Base-by-base conservation (phyloP, 2,113 vertebrate species). In the Larimichthys polyactis region DNA sequence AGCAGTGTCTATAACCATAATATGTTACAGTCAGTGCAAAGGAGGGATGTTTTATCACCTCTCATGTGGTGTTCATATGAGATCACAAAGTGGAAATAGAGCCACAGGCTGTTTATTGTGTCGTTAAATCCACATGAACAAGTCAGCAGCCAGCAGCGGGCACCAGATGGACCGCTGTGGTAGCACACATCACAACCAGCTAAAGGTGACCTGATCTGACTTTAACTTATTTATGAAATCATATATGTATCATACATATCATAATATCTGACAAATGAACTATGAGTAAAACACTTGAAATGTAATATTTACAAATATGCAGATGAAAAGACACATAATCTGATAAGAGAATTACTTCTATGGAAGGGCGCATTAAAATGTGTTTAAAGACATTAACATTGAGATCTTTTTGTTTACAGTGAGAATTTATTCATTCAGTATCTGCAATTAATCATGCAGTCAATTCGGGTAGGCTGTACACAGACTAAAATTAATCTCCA, bases 51-150 rank as follows among this genome's bases (percentile, higher is more conserved):
- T 91, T 90, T 85, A 91, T 81, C 63, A 62, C 75, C 58, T 63
- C 36, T 77, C 52, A 75, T 76, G 83, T 68, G 66, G 81, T 15
- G 86, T 77, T 83, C 71, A 84, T 65, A 68, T 79, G 70, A 79
- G 57, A 83, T 79, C 84, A 40, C 11, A 73, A 48, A 73, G 81
- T 70, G 81, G 59, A 75, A 75, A 83, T 11, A 19, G 32, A 76
- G 52, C 64, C 12, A 2, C 75, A 58, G 72, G 59, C 55, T 68
- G 77, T 91, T 93, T 92, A 92, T 89, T 87, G 91, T 88, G 55
- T 77, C 32, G 72, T 90, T 90, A 92, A 93, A 84, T 82, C 91
- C 84, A 87, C 86, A 89, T 62, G 87, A 90, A 62, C 22, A 76
- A 73, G 57, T 75, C 75, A 75, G 52, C 78, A 54, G 85, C 81